Base-by-base conservation (phyloP, 2,797 vertebrate species). In the Mallotus villosus region DNA sequence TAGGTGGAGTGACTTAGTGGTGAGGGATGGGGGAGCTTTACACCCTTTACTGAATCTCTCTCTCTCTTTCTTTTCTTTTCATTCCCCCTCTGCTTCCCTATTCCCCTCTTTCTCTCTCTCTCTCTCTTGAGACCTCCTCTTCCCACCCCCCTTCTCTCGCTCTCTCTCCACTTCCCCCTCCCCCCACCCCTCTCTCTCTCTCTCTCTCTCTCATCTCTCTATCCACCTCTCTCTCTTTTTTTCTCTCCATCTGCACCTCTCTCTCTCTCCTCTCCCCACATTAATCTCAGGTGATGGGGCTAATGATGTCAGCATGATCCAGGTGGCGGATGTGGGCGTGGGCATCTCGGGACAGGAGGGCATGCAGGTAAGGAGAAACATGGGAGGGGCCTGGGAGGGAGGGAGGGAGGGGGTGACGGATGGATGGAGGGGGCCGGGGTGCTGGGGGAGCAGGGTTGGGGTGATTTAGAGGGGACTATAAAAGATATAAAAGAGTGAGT, bases 221-320 rank as follows among this genome's bases (percentile, higher is more conserved):
- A 12, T 12, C 25, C 24, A 4, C 16, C 25, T 63, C 4, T 25
- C 34, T 37, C 5, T 22, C 1, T 8, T 5, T 6, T 11, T 5
- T 8, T 7, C 21, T 8, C 64, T 3, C 37, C 53, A 1, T 57
- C 6, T 17, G 5, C 27, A 27, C 7, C n/a, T 4, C 61, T 8
- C 14, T 68, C 5, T 22, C 11, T 24, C 22, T 46, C 16, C 21
- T 25, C 46, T 8, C 53, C 34, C 57, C 41, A n/a, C 80, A 71
- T 92, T 83, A 64, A 90, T 86, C 82, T 75, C 81, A 99, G 98
- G 98, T 87, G 98, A 99, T 1, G 98, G 98, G 71, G 97, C 97
- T 80, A 99, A 99, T 71, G 98, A 99, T 51, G 98, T 99, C 90
- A 98, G 97, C 90, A 99, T 99, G 97, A 99, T 99, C 90, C 98